Evolutionary conservation across 92 coral and sea anemone genomes (phyloP).

Genomic region (Palythoa caribaeorum): DNA sequence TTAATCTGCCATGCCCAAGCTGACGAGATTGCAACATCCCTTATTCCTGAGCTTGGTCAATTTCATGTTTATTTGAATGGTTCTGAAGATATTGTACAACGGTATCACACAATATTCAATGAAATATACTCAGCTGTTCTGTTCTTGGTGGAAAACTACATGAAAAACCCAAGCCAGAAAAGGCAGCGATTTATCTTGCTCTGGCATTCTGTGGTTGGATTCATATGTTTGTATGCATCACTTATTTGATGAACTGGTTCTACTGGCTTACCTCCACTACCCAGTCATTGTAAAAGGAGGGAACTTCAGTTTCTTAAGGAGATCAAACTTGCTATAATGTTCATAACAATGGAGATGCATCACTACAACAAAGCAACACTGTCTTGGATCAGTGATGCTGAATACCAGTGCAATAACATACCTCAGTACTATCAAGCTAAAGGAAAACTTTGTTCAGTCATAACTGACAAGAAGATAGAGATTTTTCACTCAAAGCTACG

Average conservation of each 20-base stretch:
- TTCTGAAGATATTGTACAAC: slow-evolving; percentile 60
- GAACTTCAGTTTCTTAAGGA: neutral
- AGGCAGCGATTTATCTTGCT: slow-evolving; percentile 57
- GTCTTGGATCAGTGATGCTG: slow-evolving; percentile 67
- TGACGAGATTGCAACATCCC: slow-evolving; percentile 1
- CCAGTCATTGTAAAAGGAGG: slow-evolving; percentile 76
- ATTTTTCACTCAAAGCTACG: no score
- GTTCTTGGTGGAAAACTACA: slow-evolving; percentile 50
- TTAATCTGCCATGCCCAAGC: slow-evolving; percentile 30
- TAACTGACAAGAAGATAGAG: no score
- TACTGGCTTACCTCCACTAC: slow-evolving; percentile 61
- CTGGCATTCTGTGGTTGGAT: slow-evolving; percentile 73
- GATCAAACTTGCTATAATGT: slow-evolving; percentile 56
- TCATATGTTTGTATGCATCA: slow-evolving; percentile 43
- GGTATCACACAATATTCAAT: slow-evolving; percentile 56
- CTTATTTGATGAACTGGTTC: slow-evolving; percentile 72
- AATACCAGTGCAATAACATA: no score
- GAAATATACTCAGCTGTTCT: slow-evolving; percentile 49
- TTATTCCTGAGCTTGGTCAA: slow-evolving; percentile 66
- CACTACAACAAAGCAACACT: slow-evolving; percentile 74
- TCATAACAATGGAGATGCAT: slow-evolving; percentile 63
- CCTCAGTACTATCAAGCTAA: no score
- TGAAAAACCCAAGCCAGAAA: slow-evolving; percentile 65
- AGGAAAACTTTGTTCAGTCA: no score
- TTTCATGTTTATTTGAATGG: slow-evolving; percentile 68